Base-by-base conservation (phyloP, 2,888 invertebrate species). In the Parelbella ahira region DNA sequence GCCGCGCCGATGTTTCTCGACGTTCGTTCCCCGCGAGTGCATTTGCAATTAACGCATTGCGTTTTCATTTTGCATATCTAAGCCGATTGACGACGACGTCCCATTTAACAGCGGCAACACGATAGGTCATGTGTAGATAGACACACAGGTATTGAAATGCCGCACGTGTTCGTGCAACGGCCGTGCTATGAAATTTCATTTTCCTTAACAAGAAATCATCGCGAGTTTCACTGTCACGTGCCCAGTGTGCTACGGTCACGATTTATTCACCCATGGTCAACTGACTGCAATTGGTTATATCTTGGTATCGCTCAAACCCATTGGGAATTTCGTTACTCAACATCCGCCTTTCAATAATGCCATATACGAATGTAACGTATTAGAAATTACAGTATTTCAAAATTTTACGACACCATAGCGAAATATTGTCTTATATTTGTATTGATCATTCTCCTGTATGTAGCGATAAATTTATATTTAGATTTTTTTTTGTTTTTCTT, bases 61-160 rank as follows among this genome's bases (percentile, higher is more conserved):
- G 61, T 74, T 70, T 72, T 66, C 61, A 68, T 68, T 71, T 69
- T 68, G 67, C 70, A 65, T 69, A 66, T 65, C 58, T 63, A 63
- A 63, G 61, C 61, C 63, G 58, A 69, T 62, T 63, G 60, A 62
- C 58, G 68, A 67, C 65, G 60, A 62, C 58, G 68, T 68, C 66
- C 64, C 63, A 63, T 70, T 72, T 69, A 63, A 55, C 54, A 4
- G n/a, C n/a, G 45, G 50, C 57, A 50, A 54, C 53, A 54, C 57
- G 51, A 62, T 56, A 49, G 54, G 56, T n/a, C n/a, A n/a, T n/a
- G n/a, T n/a, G n/a, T n/a, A n/a, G n/a, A n/a, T n/a, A n/a, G n/a
- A n/a, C n/a, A n/a, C n/a, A 51, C 63, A 2, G 15, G 58, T 60
- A 63, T 62, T 53, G 51, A 48, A 58, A 54, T 55, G 45, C 54